These are phyloP conservation scores for Apotomis capreana DNA, from an alignment of 2,888 invertebrate genomes.

Conservation along the genomic window DNA sequence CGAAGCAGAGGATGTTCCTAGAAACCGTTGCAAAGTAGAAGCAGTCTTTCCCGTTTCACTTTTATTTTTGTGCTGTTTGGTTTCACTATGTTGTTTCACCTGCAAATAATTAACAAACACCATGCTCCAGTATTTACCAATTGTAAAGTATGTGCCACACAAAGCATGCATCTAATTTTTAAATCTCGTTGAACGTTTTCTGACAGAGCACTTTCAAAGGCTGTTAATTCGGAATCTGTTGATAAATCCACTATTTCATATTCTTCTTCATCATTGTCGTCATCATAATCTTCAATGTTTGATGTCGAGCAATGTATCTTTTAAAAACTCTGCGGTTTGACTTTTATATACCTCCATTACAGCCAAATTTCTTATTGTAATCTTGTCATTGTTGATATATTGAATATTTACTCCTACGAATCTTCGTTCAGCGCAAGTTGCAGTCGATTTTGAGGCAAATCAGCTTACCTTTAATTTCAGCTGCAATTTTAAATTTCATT, in stretches of 20 bases:
- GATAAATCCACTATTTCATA: background rate
- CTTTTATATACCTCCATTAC: background rate
- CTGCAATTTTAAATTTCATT: slow-evolving; percentile 4
- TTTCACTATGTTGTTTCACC: too few species aligned
- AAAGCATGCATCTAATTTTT: slow-evolving; percentile 18
- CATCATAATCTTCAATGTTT: background rate
- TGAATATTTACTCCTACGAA: slow-evolving; percentile 6
- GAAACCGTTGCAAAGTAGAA: too few species aligned
- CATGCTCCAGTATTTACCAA: too few species aligned
- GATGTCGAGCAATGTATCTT: background rate
- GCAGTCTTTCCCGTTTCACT: too few species aligned
- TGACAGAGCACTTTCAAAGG: slow-evolving; percentile 4
- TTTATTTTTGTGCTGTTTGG: too few species aligned
- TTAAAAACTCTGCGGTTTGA: slow-evolving; percentile 5
- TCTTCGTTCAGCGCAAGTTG: slow-evolving; percentile 10
- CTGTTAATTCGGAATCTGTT: background rate
- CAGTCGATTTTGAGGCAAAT: slow-evolving; percentile 4
- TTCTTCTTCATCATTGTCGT: background rate
- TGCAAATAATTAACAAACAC: too few species aligned
- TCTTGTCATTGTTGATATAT: background rate
- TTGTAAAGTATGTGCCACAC: slow-evolving; percentile 4
- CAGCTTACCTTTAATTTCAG: background rate
- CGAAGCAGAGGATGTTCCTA: too few species aligned
- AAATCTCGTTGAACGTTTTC: background rate
- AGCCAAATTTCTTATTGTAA: background rate